A percentile compares a stretch with the other conserved stretches of the same genome.
phyloP scores from a whole-genome alignment of 2,113 vertebrate species.

The Coptodon bakossiorum region DNA sequence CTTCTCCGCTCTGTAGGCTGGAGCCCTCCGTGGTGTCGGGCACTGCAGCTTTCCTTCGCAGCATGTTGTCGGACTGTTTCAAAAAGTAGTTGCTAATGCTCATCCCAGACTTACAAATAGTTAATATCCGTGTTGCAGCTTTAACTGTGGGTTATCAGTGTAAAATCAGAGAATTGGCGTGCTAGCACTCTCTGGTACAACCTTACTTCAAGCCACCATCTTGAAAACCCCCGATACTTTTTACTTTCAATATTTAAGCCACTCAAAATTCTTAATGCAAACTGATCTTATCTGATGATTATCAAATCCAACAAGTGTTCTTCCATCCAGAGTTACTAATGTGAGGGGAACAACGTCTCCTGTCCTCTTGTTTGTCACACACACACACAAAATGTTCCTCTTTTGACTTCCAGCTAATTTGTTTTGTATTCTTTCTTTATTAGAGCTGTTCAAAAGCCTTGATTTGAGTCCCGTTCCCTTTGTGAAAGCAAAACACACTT shows the following conservation, averaged over 20 bases:
- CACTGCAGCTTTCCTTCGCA: no score
- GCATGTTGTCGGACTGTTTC: no score
- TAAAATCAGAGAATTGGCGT: fast-evolving
- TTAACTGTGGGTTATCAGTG: background rate
- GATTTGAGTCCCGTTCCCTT: background rate
- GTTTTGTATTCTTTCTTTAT: background rate
- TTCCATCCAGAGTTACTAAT: background rate
- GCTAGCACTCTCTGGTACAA: background rate
- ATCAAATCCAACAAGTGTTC: background rate
- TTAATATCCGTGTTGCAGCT: background rate
- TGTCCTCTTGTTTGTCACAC: background rate
- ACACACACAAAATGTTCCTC: background rate
- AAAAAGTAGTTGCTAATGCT: background rate
- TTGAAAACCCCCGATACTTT: background rate
- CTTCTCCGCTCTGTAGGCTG: no score
- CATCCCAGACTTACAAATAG: background rate
- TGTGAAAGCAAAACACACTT: conserved; percentile 22
- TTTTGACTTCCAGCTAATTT: background rate
- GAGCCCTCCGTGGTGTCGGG: no score
- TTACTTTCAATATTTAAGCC: background rate
- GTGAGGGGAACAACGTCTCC: background rate
- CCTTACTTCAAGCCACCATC: background rate
- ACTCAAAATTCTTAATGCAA: background rate
- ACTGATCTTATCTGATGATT: background rate
- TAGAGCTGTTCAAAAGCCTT: background rate